Conservation (phyloP, 2,888 invertebrate species). For the Cheilosia vernalis region DNA sequence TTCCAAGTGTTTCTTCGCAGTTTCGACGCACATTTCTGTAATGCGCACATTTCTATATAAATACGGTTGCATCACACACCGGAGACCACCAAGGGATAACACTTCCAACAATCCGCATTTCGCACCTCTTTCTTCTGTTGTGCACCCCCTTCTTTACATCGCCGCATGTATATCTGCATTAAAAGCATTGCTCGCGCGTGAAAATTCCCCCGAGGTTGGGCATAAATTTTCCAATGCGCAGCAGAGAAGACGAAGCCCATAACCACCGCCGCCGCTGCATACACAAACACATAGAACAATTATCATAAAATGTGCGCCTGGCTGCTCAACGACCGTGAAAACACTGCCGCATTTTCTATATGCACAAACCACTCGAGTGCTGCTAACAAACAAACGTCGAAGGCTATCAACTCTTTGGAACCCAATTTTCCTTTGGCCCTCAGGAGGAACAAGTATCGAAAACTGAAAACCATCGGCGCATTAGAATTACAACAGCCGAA, state of each 20-base stretch:
- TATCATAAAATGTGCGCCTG: conserved; percentile 55
- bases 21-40: background rate
- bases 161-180: background rate
- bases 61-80: background rate
- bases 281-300: conserved; percentile 35
- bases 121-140: conserved; percentile 25
- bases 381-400: conserved; percentile 17
- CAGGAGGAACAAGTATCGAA: background rate
- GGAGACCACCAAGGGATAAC: conserved; percentile 45
- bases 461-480: conserved; percentile 15
- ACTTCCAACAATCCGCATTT: conserved; percentile 30
- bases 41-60: background rate
- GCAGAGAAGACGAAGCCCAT: conserved; percentile 11
- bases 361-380: background rate
- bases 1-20: too few relatives aligned
- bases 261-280: conserved; percentile 1
- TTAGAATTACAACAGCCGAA: conserved; percentile 15
- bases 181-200: conserved; percentile 25
- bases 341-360: conserved; percentile 32
- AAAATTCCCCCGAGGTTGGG: conserved; percentile 33
- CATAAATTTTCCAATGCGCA: conserved; percentile 49
- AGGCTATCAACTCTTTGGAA: conserved; percentile 16
- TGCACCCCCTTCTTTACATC: conserved; percentile 19
- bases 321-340: conserved; percentile 66
- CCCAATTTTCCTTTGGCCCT: conserved; percentile 40